Conservation (phyloP, 2,113 vertebrate genomes). For the Caloenas nicobarica region DNA sequence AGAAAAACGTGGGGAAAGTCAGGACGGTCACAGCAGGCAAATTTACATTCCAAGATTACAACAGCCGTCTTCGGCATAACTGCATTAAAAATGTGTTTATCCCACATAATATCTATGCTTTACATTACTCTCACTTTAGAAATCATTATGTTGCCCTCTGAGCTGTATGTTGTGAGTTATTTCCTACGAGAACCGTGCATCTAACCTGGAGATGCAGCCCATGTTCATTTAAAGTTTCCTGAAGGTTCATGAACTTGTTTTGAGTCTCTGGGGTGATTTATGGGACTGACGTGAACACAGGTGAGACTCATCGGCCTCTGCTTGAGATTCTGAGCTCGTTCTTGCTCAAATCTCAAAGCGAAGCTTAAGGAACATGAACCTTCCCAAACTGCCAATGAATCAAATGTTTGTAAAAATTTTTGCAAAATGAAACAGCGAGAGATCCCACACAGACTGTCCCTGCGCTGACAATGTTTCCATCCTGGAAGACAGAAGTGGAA, state of each 20-base stretch:
- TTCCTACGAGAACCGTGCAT: background rate
- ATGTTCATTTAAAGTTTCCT: background rate
- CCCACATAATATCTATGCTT: background rate
- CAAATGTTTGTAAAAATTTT: background rate
- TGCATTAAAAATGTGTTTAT: background rate
- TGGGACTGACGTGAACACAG: background rate
- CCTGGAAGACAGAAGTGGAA: background rate
- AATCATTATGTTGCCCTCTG: background rate
- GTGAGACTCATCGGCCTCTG: background rate
- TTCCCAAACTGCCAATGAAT: background rate
- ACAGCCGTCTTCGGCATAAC: background rate
- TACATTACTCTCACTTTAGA: background rate
- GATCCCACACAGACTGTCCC: background rate
- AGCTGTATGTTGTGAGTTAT: background rate
- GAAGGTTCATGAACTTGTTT: background rate
- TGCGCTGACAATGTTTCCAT: background rate
- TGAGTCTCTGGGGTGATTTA: background rate
- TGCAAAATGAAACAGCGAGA: background rate
- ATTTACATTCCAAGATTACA: background rate
- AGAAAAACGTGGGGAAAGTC: background rate
- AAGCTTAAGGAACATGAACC: background rate
- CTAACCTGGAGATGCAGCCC: background rate
- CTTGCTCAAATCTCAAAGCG: background rate
- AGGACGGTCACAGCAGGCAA: background rate
- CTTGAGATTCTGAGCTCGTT: background rate